phyloP scores from a whole-genome alignment of 2,888 invertebrate species.

The Sminthurinus aureus region DNA sequence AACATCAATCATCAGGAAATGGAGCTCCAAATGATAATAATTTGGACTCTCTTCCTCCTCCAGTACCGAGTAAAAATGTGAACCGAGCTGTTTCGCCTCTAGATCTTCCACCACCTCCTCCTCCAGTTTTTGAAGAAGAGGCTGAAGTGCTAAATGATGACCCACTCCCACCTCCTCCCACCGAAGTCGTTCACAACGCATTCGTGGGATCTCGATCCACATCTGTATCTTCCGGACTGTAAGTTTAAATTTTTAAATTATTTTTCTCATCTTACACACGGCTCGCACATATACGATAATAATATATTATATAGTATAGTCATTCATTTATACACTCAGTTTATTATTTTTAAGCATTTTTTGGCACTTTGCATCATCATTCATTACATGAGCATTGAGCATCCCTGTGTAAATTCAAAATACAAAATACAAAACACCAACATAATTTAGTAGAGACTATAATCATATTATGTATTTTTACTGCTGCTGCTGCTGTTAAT shows the following conservation, averaged over 20 bases:
- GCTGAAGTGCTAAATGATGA: constrained; percentile 71
- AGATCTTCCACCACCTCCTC: constrained; percentile 71
- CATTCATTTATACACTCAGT: too few relatives aligned
- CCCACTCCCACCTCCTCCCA: constrained; percentile 73
- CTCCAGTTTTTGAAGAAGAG: constrained; percentile 68
- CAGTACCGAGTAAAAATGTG: constrained; percentile 54
- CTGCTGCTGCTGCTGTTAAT: too few relatives aligned
- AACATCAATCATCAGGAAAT: not conserved
- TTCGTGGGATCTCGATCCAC: constrained; percentile 54
- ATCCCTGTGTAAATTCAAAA: too few relatives aligned
- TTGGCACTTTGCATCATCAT: too few relatives aligned
- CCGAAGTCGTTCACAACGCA: constrained; percentile 50
- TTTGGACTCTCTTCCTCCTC: constrained; percentile 48
- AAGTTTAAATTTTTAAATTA: constrained; percentile 43
- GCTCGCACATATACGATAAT: too few relatives aligned
- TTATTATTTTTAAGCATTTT: too few relatives aligned
- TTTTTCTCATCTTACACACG: constrained; percentile 12
- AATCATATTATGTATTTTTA: too few relatives aligned
- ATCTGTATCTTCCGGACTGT: constrained; percentile 54
- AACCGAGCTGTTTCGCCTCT: constrained; percentile 64
- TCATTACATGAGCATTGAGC: too few relatives aligned
- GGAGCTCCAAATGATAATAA: not conserved
- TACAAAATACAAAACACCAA: too few relatives aligned
- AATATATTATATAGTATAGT: too few relatives aligned
- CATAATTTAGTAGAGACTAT: too few relatives aligned